Base-by-base conservation (phyloP, 2,888 invertebrate genomes). In the Harpalus rufipes region DNA sequence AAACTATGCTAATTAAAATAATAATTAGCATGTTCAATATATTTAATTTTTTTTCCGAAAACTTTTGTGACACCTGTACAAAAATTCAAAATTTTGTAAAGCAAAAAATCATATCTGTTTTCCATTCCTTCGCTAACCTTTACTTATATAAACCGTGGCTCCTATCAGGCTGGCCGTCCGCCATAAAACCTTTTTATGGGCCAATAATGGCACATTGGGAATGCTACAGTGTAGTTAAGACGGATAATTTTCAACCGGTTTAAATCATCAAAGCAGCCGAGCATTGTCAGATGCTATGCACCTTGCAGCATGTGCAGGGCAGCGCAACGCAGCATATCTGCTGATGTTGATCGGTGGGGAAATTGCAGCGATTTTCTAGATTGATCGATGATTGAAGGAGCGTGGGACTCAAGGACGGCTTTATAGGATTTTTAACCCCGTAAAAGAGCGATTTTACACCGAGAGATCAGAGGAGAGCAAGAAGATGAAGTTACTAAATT, bases 401-500 rank as follows among this genome's bases (percentile, higher is more conserved):
- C 68, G 68, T 72, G 68, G 68, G 63, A 63, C 59, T 61, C 44
- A 51, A 51, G 44, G 44, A 51, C 44, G 44, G 12, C 10, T 12
- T 12, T 8, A 51, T 51, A 51, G 44, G 44, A 51, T 51, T 51
- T 51, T 51, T 51, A 51, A 51, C 44, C 44, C 44, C 44, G 44
- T 12, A 12, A 51, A 8, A 51, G 44, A 32, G 87, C 88, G 87
- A 88, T 88, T 88, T 87, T 87, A 87, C 87, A 88, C 87, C 88
- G 86, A 85, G 87, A 87, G 86, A 86, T 85, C 58, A 80, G 16
- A 12, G 58, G 56, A 78, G 78, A 56, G 25, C 21, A 51, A 32
- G 32, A 32, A 32, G 32, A 51, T 51, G 12, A 12, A 51, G 44
- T 51, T 51, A 51, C 44, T 51, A 51, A 51, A 51, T 51, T 51